A percentile compares a stretch with the other conserved stretches of the same genome.
phyloP scores from a whole-genome alignment of 2,888 invertebrate genomes.

The Achlya flavicornis region DNA sequence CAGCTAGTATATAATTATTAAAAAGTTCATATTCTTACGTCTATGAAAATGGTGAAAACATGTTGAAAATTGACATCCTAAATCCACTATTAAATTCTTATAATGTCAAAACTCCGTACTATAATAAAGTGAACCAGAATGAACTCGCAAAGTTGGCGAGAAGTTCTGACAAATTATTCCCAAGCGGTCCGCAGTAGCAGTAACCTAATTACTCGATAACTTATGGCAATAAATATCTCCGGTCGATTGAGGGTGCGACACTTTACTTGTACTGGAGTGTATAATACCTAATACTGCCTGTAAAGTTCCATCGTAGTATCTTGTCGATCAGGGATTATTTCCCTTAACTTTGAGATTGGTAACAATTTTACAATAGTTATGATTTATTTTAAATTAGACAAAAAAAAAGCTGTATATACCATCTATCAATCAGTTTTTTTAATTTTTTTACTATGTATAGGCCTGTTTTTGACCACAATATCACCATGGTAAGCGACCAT shows the following conservation, averaged over 20 bases:
- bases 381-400: no score
- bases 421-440: no score
- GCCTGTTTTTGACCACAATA: no score
- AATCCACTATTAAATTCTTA: slow-evolving; percentile 11
- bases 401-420: no score
- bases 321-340: no score
- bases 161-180: slow-evolving; percentile 69
- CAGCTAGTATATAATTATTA: no score
- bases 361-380: no score
- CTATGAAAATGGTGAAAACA: background rate
- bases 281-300: background rate
- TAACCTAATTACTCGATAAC: slow-evolving; percentile 73
- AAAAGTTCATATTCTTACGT: no score
- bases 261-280: slow-evolving; percentile 12
- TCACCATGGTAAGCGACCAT: no score
- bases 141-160: slow-evolving; percentile 46
- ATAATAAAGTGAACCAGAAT: slow-evolving; percentile 46
- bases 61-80: background rate
- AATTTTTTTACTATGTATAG: no score
- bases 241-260: slow-evolving; percentile 24
- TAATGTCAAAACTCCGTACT: slow-evolving; percentile 30
- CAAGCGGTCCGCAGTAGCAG: slow-evolving; percentile 62
- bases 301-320: background rate
- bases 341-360: no score
- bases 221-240: slow-evolving; percentile 62